Evolutionary conservation across 2,797 vertebrate species (phyloP).

Genomic region (Peromyscus melanophrys): DNA sequence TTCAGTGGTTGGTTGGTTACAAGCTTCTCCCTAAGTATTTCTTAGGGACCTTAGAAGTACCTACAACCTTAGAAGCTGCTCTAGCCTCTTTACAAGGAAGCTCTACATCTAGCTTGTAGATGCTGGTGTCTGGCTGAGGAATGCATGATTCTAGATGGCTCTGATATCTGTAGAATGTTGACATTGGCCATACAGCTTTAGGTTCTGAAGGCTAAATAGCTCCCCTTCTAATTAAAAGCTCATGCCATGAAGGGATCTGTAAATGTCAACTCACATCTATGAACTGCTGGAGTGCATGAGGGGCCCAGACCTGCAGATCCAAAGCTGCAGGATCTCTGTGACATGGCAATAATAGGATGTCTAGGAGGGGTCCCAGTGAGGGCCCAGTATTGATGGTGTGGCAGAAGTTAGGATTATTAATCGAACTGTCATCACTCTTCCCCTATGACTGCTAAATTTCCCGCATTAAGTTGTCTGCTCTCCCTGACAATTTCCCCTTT

Average conservation of each 20-base stretch:
- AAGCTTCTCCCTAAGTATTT: not conserved
- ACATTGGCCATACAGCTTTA: not conserved
- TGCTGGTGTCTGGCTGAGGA: not conserved
- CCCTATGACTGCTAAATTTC: constrained; percentile 34
- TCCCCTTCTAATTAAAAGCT: not conserved
- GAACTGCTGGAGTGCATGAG: not conserved
- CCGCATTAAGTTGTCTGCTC: constrained; percentile 30
- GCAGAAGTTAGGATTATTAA: not conserved
- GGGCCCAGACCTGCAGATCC: not conserved
- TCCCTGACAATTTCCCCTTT: constrained; percentile 70
- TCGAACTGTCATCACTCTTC: constrained; percentile 40
- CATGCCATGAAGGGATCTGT: not conserved
- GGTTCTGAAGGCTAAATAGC: not conserved
- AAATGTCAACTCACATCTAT: not conserved
- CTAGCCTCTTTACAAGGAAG: not conserved
- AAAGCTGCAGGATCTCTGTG: not conserved
- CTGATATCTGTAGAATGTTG: not conserved
- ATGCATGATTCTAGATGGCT: rapidly evolving
- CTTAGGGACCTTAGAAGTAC: not conserved
- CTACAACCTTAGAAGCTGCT: not conserved
- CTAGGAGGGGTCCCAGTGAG: not conserved
- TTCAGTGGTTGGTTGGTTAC: not conserved
- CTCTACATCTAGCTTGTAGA: not conserved
- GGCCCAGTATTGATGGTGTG: not conserved
- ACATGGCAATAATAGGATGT: not conserved